Percentiles rank a stretch among this genome's conserved stretches.
Conservation (phyloP, 2,888 invertebrate genomes). For the Thera obeliscata region DNA sequence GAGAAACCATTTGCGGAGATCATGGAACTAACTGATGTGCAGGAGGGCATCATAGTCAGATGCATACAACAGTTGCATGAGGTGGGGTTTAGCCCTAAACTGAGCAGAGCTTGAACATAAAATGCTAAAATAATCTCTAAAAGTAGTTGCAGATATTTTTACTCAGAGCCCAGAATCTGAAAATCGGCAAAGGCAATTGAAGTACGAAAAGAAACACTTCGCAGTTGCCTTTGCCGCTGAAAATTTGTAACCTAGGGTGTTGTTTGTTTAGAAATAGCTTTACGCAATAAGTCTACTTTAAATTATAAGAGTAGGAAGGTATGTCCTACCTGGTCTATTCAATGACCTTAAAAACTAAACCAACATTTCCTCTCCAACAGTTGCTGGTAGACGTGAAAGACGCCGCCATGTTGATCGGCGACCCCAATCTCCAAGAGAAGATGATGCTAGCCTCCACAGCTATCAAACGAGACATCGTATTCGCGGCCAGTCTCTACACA, state of each 20-base stretch:
- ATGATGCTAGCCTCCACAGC: conserved; percentile 97
- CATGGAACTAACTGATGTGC: conserved; percentile 95
- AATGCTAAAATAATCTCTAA: no score
- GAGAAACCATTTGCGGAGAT: conserved; percentile 97
- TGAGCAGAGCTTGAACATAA: neutral
- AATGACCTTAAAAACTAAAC: neutral
- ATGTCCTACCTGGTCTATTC: no score
- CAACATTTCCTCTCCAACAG: conserved; percentile 46
- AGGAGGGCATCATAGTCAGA: conserved; percentile 98
- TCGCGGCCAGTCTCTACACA: conserved; percentile 98
- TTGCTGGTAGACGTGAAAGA: conserved; percentile 91
- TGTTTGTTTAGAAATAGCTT: no score
- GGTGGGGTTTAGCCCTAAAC: conserved; percentile 66
- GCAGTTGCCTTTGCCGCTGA: no score
- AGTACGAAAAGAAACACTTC: no score
- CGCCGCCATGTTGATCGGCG: conserved; percentile 96
- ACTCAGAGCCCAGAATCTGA: no score
- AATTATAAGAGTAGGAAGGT: no score
- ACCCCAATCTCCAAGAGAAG: conserved; percentile 94
- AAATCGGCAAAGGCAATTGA: no score
- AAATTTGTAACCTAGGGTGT: no score
- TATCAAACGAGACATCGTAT: conserved; percentile 98
- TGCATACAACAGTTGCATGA: conserved; percentile 99
- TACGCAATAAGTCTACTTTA: no score
- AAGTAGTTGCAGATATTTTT: no score